Conservation (phyloP, 2,797 vertebrate species). For the Thaleichthys pacificus region DNA sequence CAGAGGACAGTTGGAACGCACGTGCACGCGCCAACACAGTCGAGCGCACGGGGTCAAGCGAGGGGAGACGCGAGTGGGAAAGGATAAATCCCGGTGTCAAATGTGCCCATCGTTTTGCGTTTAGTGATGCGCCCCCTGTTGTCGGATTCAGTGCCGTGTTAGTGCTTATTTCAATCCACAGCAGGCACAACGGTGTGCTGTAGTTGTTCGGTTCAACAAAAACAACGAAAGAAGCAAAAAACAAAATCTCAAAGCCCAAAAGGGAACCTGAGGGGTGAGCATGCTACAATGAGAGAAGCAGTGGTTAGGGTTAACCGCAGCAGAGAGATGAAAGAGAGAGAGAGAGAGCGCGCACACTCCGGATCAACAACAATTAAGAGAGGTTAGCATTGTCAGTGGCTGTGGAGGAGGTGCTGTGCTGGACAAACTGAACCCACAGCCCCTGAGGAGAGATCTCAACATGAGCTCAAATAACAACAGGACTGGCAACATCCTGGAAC, state of each 20-base stretch:
- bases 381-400: constrained; percentile 48
- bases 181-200: constrained; percentile 16
- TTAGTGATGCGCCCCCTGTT: constrained; percentile 24
- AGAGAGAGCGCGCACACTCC: not conserved
- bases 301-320: constrained; percentile 51
- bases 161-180: constrained; percentile 37
- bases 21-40: not conserved
- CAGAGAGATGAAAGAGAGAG: constrained; percentile 36
- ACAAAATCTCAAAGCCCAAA: not conserved
- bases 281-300: constrained; percentile 53
- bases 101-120: constrained; percentile 9
- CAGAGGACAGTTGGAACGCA: constrained; percentile 2
- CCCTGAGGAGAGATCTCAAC: not conserved
- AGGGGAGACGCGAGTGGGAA: not conserved
- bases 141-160: constrained; percentile 45
- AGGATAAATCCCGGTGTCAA: not conserved
- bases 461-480: not conserved
- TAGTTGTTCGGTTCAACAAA: constrained; percentile 14
- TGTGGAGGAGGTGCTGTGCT: constrained; percentile 53
- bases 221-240: constrained; percentile 5
- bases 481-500: not conserved
- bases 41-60: no score
- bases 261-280: constrained; percentile 24
- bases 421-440: constrained; percentile 57
- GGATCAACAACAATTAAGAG: not conserved